Evolutionary conservation across 2,888 invertebrate species (phyloP).

Genomic region (Argyresthia albistria): DNA sequence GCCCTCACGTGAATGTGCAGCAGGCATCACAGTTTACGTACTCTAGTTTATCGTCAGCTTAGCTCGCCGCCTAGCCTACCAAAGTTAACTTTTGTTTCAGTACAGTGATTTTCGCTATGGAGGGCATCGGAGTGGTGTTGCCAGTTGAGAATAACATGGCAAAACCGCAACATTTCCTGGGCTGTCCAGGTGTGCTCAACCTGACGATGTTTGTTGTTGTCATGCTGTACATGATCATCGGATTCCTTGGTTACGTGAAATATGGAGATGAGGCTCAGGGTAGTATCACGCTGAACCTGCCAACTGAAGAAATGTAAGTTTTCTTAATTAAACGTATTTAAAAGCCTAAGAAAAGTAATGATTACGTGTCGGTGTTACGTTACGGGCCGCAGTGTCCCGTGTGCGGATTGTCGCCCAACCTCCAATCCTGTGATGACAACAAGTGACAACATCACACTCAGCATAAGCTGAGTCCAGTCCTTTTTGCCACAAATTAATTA

Average conservation of each 20-base stretch:
- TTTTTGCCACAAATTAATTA: too few species aligned
- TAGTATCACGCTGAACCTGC: constrained; percentile 90
- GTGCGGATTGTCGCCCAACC: too few species aligned
- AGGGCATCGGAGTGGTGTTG: constrained; percentile 93
- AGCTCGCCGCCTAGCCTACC: too few species aligned
- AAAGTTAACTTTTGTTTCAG: constrained; percentile 50
- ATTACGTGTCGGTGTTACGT: too few species aligned
- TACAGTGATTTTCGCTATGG: constrained; percentile 97
- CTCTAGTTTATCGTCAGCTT: too few species aligned
- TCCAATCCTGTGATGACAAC: too few species aligned
- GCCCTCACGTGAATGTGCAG: too few species aligned
- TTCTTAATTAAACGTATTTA: not conserved
- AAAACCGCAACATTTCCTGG: constrained; percentile 84
- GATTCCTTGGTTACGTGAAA: constrained; percentile 90
- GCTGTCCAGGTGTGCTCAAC: constrained; percentile 88
- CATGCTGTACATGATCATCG: constrained; percentile 83
- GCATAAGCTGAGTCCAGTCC: too few species aligned
- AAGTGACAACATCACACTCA: too few species aligned
- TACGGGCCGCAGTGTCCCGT: too few species aligned
- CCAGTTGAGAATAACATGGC: constrained; percentile 95
- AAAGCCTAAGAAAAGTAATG: too few species aligned
- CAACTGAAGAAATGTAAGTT: constrained; percentile 76
- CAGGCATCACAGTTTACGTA: too few species aligned
- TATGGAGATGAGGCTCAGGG: constrained; percentile 80
- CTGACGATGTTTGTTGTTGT: constrained; percentile 89